Evolutionary conservation across 2,888 invertebrate species (phyloP).

Genomic region (Cantharis rustica): DNA sequence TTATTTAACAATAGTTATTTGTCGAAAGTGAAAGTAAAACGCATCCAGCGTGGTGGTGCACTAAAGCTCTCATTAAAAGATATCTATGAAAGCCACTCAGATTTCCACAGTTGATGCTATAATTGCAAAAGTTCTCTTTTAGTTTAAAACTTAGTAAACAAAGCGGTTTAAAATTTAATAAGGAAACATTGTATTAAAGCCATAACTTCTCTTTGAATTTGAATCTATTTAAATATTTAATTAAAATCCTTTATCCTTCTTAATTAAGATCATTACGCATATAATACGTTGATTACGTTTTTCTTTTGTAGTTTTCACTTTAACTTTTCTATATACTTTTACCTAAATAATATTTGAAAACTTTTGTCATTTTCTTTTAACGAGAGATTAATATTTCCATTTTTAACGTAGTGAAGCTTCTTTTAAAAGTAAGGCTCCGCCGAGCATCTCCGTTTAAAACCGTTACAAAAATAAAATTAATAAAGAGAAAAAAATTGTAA

Average conservation of each 20-base stretch:
- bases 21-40: neutral
- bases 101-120: constrained; percentile 16
- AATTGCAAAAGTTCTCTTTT: constrained; percentile 27
- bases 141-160: constrained; percentile 27
- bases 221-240: constrained; percentile 32
- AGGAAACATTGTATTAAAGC: constrained; percentile 30
- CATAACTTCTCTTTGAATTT: constrained; percentile 31
- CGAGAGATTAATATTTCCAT: neutral
- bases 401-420: neutral
- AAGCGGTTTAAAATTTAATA: constrained; percentile 31
- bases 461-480: neutral
- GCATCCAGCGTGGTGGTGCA: neutral
- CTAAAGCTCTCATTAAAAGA: neutral
- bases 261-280: constrained; percentile 30
- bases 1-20: neutral
- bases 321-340: neutral
- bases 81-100: constrained; percentile 1
- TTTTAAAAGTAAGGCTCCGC: neutral
- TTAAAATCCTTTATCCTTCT: constrained; percentile 31
- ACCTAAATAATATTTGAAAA: neutral
- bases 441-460: neutral
- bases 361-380: neutral
- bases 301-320: neutral
- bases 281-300: constrained; percentile 26
- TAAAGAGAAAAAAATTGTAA: neutral